Conservation (phyloP, 2,113 vertebrate genomes). For the Salvelinus fontinalis region DNA sequence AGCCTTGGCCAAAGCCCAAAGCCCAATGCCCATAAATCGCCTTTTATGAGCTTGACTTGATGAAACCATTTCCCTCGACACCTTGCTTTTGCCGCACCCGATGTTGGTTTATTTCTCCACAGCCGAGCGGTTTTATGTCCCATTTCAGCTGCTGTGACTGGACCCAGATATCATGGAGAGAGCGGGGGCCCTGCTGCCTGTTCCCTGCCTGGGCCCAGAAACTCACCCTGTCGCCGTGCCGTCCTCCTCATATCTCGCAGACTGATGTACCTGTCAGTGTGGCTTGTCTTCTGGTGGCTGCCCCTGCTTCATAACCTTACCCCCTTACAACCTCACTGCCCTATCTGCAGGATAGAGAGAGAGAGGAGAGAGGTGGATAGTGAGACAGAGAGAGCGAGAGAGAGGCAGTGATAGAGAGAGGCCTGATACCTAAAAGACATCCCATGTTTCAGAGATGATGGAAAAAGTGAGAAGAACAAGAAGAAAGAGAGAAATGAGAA, state of each 20-base stretch:
- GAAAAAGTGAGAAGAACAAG: neutral
- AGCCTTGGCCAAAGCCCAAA: slow-evolving; percentile 48
- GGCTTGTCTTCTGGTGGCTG: slow-evolving; percentile 34
- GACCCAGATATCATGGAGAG: slow-evolving; percentile 36
- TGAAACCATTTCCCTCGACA: slow-evolving; percentile 75
- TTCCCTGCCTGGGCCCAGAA: neutral
- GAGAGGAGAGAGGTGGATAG: neutral
- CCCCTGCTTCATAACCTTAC: slow-evolving; percentile 17
- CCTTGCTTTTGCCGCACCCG: slow-evolving; percentile 63
- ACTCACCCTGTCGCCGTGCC: neutral
- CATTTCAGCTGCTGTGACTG: slow-evolving; percentile 59
- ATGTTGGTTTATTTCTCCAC: slow-evolving; percentile 71
- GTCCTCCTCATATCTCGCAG: slow-evolving; percentile 16
- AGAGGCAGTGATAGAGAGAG: neutral
- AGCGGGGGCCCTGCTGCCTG: too few species aligned
- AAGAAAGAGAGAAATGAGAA: neutral
- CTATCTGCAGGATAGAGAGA: slow-evolving; percentile 21
- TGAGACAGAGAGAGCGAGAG: neutral
- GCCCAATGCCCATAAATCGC: slow-evolving; percentile 67
- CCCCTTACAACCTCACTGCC: neutral
- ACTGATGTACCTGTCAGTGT: slow-evolving; percentile 15
- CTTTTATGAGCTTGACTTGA: slow-evolving; percentile 74
- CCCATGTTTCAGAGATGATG: too few species aligned
- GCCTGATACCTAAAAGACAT: neutral
- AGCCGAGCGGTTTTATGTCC: slow-evolving; percentile 64